Conservation (phyloP, 1,140 invertebrate genomes). For the Drosophila sp. region DNA sequence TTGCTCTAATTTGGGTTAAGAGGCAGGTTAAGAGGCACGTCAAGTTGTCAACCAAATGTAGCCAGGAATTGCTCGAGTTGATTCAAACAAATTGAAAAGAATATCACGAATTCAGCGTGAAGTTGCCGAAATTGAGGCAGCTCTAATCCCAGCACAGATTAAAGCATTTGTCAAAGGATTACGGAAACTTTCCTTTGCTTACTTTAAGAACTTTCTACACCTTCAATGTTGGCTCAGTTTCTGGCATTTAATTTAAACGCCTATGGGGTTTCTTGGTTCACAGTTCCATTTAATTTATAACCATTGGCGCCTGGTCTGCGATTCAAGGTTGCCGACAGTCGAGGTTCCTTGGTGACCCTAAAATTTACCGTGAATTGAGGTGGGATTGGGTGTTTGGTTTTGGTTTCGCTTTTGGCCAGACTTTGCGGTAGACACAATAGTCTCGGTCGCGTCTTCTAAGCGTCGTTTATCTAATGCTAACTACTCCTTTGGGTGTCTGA, state of each 20-base stretch:
- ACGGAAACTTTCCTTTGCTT: not conserved
- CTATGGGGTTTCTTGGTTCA: conserved; percentile 4
- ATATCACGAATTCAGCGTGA: conserved; percentile 2
- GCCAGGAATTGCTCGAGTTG: conserved; percentile 39
- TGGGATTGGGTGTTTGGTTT: no score
- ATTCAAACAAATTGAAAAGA: conserved; percentile 68
- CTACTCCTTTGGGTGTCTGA: conserved; percentile 80
- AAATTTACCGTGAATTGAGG: no score
- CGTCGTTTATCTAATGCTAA: conserved; percentile 73
- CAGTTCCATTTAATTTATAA: conserved; percentile 58
- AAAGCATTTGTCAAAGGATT: conserved; percentile 35
- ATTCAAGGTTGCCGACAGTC: conserved; percentile 12
- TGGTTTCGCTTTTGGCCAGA: no score
- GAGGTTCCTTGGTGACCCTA: conserved; percentile 1
- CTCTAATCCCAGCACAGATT: conserved; percentile 13
- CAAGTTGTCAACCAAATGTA: conserved; percentile 35
- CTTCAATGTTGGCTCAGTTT: not conserved
- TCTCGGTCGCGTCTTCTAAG: conserved; percentile 54
- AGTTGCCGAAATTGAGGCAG: not conserved
- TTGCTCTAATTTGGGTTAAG: conserved; percentile 55
- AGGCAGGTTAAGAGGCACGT: conserved; percentile 8
- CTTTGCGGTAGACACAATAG: conserved; percentile 27
- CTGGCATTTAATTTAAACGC: conserved; percentile 20
- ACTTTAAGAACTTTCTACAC: not conserved
- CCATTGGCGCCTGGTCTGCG: conserved; percentile 42